Conservation (phyloP, 2,888 invertebrate genomes). For the Halictus ligatus region DNA sequence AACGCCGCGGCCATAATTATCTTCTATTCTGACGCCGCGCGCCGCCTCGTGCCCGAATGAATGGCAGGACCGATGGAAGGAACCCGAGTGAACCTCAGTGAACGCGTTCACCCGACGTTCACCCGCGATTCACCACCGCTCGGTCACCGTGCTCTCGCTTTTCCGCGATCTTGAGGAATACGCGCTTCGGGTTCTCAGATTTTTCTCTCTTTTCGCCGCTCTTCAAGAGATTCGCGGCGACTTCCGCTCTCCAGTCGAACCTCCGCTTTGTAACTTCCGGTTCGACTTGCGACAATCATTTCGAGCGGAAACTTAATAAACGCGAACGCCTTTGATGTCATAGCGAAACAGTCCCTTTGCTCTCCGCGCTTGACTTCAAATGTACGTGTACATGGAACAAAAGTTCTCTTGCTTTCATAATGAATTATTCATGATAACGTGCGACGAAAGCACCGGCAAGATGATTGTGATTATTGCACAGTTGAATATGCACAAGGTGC, state of each 20-base stretch:
- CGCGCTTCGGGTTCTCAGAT: not conserved
- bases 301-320: not conserved
- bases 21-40: constrained; percentile 19
- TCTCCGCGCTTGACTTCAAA: not conserved
- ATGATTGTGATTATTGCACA: not conserved
- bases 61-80: constrained; percentile 28
- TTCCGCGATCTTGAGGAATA: not conserved
- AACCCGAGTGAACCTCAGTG: not conserved
- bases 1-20: constrained; percentile 40
- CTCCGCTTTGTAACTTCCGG: not conserved
- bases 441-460: not conserved
- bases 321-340: not conserved
- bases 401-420: not conserved
- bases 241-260: not conserved
- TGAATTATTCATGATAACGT: not conserved
- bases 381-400: not conserved
- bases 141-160: constrained; percentile 30
- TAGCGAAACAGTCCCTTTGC: not conserved
- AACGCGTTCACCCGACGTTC: constrained; percentile 37
- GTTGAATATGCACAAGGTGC: not conserved
- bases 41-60: constrained; percentile 5
- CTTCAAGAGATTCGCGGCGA: not conserved
- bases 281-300: not conserved
- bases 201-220: not conserved
- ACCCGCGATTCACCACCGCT: constrained; percentile 6